Percentiles rank a stretch among this genome's conserved stretches.
Evolutionary conservation across 1,140 invertebrate species (phyloP).

Genomic region (Lepidurus packardi): DNA sequence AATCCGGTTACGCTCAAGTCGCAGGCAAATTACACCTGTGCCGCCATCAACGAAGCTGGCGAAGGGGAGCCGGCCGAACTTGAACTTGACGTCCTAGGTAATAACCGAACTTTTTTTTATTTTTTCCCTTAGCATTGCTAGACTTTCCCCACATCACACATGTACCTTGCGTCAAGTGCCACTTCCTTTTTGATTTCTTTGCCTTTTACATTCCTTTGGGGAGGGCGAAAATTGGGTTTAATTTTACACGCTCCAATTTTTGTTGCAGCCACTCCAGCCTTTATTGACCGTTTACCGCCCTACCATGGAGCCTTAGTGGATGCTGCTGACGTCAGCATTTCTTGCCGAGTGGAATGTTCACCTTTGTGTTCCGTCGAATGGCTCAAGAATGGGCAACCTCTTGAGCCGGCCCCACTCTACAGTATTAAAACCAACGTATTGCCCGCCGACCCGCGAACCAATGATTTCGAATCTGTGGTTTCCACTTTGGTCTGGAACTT

Average conservation of each 20-base stretch:
- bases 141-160: not conserved
- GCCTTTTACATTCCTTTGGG: not conserved
- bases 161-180: not conserved
- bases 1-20: conserved; percentile 72
- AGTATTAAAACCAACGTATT: conserved; percentile 47
- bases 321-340: conserved; percentile 65
- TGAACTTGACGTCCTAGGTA: conserved; percentile 70
- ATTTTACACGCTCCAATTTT: conserved; percentile 23
- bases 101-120: conserved; percentile 36
- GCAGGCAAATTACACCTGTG: conserved; percentile 78
- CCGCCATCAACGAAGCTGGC: conserved; percentile 73
- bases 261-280: conserved; percentile 68
- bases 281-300: conserved; percentile 73
- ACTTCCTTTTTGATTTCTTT: conserved; percentile 27
- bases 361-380: conserved; percentile 73
- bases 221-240: not conserved
- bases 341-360: conserved; percentile 80
- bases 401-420: conserved; percentile 56
- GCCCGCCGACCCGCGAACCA: conserved; percentile 43
- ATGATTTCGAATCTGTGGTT: conserved; percentile 79
- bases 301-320: conserved; percentile 72
- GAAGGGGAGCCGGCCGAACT: conserved; percentile 63
- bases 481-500: conserved; percentile 78
- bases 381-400: conserved; percentile 60
- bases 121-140: conserved; percentile 20